phyloP scores from a whole-genome alignment of 1,140 invertebrate species.

The Aradophagus sp. region DNA sequence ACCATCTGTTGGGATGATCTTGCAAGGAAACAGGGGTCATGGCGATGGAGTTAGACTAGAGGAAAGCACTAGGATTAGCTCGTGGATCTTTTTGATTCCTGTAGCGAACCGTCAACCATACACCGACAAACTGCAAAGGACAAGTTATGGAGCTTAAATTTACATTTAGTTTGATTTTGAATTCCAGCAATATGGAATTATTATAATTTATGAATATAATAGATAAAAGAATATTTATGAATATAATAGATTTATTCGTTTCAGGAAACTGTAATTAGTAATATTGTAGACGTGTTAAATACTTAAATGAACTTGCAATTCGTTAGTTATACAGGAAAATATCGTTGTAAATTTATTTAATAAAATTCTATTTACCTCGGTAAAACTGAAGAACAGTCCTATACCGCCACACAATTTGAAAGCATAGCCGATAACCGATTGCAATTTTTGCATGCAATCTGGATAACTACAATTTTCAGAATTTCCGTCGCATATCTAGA shows the following conservation, averaged over 20 bases:
- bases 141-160: constrained; percentile 41
- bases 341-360: too few relatives aligned
- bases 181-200: too few relatives aligned
- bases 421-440: constrained; percentile 88
- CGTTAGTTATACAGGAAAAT: too few relatives aligned
- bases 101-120: constrained; percentile 96
- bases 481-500: constrained; percentile 70
- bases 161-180: too few relatives aligned
- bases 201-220: too few relatives aligned
- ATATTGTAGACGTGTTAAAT: too few relatives aligned
- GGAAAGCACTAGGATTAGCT: constrained; percentile 96
- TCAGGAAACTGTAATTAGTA: too few relatives aligned
- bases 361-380: constrained; percentile 83
- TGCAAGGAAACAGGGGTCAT: constrained; percentile 72
- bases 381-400: constrained; percentile 97
- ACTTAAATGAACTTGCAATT: too few relatives aligned
- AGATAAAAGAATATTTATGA: too few relatives aligned
- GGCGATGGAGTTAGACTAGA: constrained; percentile 81
- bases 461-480: constrained; percentile 78
- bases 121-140: constrained; percentile 93
- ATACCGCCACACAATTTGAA: constrained; percentile 93
- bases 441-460: constrained; percentile 84
- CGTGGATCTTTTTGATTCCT: constrained; percentile 97
- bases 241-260: too few relatives aligned
- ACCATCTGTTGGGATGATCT: constrained; percentile 72